Percentiles rank a stretch among this genome's conserved stretches.
Evolutionary conservation across 2,888 invertebrate genomes (phyloP).

Genomic region (Melanchra persicariae): DNA sequence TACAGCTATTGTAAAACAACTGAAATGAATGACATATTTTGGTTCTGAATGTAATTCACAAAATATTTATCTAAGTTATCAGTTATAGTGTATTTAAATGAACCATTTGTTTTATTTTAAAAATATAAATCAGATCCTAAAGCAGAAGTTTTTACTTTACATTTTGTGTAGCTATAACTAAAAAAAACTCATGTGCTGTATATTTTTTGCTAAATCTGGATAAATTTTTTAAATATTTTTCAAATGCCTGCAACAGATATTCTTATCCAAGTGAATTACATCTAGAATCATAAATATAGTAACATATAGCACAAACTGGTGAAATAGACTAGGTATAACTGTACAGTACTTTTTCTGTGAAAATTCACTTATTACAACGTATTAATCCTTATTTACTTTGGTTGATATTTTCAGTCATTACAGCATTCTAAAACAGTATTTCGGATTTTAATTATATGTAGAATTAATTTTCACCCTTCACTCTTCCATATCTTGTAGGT

Average conservation of each 20-base stretch:
- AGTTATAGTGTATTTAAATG: neutral
- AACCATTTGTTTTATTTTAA: neutral
- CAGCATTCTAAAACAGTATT: neutral
- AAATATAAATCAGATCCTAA: neutral
- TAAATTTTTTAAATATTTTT: neutral
- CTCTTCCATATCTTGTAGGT: neutral
- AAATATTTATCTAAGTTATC: neutral
- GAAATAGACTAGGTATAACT: slow-evolving; percentile 17
- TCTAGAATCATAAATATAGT: slow-evolving; percentile 40
- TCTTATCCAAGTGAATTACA: slow-evolving; percentile 22
- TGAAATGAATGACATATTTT: slow-evolving; percentile 22
- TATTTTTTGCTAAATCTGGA: neutral
- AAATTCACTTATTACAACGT: slow-evolving; percentile 28
- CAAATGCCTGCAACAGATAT: neutral
- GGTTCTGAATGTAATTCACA: slow-evolving; percentile 30
- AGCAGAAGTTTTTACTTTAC: neutral
- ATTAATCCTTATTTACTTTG: slow-evolving; percentile 16
- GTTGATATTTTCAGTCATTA: slow-evolving; percentile 36
- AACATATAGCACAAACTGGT: neutral
- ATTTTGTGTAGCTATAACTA: neutral
- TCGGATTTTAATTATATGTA: neutral
- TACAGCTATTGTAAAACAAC: slow-evolving; percentile 50
- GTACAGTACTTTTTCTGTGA: slow-evolving; percentile 39
- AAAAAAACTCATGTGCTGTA: neutral
- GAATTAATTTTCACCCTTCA: neutral